Evolutionary conservation across 1,140 invertebrate species (phyloP), one percentile per base, ranked within the genome.

Genomic region (Drosophila sp.): DNA sequence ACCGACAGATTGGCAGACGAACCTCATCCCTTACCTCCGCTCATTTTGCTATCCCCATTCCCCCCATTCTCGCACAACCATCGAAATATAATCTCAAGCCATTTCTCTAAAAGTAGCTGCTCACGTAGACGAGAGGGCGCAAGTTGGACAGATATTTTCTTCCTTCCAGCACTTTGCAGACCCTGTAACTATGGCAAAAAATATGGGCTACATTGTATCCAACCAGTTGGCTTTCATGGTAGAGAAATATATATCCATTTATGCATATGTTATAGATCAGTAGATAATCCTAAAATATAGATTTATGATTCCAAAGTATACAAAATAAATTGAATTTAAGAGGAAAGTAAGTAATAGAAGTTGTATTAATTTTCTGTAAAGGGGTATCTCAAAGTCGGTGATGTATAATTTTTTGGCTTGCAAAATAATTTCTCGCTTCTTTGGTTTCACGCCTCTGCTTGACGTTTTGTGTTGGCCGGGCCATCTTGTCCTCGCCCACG

Each of bases 81-180:
- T 81, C 41, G 79, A 79, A 86, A 64, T 70, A 83, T 86, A 86
- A 86, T 86, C 82, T 86, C 44, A 82, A 66, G 83, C 82, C 82
- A 86, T 86, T 86, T 87, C 76, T 86, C 82, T 87, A 87, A 86
- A 82, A 86, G 79, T 82, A 86, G 83, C 82, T 67, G 70, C 71
- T 72, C 82, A 86, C 82, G 82, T 86, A 87, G 68, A 47, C 62
- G 68, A 60, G 50, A 54, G 57, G 27, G 47, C 67, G 50, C 55
- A 66, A 74, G 67, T 72, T 78, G 8, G 32, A 17, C 30, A 30
- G 5, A 60, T 50, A 61, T 85, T 73, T 74, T 67, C 69, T 74
- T 76, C 56, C 70, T 65, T 61, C 66, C 58, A 60, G 17, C 44
- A 4, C 7, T 27, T 50, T 27, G 23, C 25, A 50, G n/a, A 23